Evolutionary conservation across 2,797 vertebrate genomes (phyloP).

Genomic region (Lepilemur septentrionalis): DNA sequence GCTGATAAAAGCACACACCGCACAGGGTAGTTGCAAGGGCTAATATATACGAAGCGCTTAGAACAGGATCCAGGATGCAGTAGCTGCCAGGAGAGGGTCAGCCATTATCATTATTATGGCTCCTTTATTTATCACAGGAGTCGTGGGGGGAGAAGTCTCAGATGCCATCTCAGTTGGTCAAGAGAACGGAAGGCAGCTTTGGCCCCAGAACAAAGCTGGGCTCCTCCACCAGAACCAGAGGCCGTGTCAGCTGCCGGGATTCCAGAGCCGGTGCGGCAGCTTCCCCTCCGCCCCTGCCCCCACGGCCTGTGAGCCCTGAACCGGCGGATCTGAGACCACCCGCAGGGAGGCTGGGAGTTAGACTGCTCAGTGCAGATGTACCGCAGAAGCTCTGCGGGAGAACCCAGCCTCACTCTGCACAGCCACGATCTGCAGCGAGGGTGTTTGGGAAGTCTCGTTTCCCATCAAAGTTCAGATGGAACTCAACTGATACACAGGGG

Average conservation of each 20-base stretch:
- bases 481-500: constrained; percentile 35
- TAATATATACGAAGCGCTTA: no score
- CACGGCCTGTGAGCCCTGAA: fast-evolving
- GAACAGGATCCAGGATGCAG: fast-evolving
- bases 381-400: background rate
- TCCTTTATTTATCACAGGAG: background rate
- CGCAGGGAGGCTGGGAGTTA: background rate
- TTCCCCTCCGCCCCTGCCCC: fast-evolving
- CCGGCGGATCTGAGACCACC: background rate
- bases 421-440: background rate
- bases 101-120: background rate
- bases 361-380: fast-evolving
- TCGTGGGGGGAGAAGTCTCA: background rate
- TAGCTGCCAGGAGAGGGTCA: background rate
- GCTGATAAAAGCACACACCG: background rate
- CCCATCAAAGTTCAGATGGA: constrained; percentile 39
- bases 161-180: background rate
- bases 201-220: background rate
- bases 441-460: background rate
- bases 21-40: no score
- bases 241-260: background rate
- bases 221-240: background rate
- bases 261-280: background rate
- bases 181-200: background rate
- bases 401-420: background rate